Evolutionary conservation across 2,113 vertebrate species (phyloP), one percentile per base, ranked within the genome.

Genomic region (Cathartes aura): DNA sequence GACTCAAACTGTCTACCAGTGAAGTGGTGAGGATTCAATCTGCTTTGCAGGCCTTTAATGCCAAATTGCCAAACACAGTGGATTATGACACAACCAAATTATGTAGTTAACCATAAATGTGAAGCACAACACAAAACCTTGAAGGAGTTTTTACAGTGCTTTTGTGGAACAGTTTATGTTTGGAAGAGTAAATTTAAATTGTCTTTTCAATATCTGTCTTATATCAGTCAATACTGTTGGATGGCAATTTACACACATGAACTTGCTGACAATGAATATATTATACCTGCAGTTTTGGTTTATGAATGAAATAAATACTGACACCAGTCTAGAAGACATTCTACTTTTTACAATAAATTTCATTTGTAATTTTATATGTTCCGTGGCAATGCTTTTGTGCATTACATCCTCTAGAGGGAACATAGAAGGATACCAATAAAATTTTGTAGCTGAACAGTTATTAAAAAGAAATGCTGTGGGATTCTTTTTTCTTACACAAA

Each of bases 281-380:
- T 98, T 98, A 98, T 98, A 98, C 91, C 95, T 97, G 95, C 97
- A 96, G 94, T 98, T 97, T 98, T 97, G 98, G 97, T 98, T 98
- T 98, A 98, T 98, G 98, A 98, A 98, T 98, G 98, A 98, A 98
- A 98, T 98, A 98, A 99, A 98, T 98, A 99, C 98, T 98, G 97
- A 99, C 98, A 98, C 96, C 98, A 95, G 98, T 98, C 98, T 98
- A 98, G 98, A 98, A 98, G 97, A 99, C 98, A 96, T 98, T 98
- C 98, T 98, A 98, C 98, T 99, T 99, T 99, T 98, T 98, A 99
- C 98, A 98, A 99, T 98, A 98, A 98, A 98, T 99, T 99, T 98
- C 98, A 99, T 99, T 99, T 99, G 99, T 99, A 99, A 99, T 98
- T 99, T 99, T 99, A 99, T 99, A 99, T 99, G 99, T 99, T 99